Percentiles rank a stretch among this genome's conserved stretches.
phyloP scores from a whole-genome alignment of 35 echinoderm and acorn worm species.

The Diadema setosum region DNA sequence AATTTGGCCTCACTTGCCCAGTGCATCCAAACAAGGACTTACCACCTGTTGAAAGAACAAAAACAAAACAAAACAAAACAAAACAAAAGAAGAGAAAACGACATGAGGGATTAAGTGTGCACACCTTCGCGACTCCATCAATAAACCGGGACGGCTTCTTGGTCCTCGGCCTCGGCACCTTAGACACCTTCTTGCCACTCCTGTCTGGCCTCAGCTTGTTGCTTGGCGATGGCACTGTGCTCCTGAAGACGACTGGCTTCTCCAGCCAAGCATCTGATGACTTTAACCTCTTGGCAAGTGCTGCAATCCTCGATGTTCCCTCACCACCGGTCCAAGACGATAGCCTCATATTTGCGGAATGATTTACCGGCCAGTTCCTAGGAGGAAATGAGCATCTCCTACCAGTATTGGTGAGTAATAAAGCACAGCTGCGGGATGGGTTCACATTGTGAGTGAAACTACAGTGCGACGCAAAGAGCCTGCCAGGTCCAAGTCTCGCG shows the following conservation, averaged over 20 bases:
- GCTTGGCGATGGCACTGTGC: neutral
- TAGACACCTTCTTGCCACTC: neutral
- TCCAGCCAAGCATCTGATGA: conserved; percentile 12
- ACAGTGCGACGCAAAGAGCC: too few species aligned
- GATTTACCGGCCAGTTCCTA: too few species aligned
- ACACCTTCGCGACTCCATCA: neutral
- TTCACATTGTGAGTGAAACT: too few species aligned
- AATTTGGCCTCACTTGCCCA: too few species aligned
- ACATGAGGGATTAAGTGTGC: neutral
- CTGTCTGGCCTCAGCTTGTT: neutral
- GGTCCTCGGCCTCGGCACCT: neutral
- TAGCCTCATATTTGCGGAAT: too few species aligned
- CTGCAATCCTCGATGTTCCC: neutral
- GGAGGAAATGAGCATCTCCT: too few species aligned
- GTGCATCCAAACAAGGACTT: too few species aligned
- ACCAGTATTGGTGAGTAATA: too few species aligned
- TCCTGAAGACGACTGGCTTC: neutral
- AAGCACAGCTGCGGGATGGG: too few species aligned
- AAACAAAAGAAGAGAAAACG: neutral
- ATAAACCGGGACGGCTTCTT: neutral
- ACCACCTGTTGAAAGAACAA: too few species aligned
- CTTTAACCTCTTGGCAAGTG: neutral
- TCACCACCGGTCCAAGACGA: too few species aligned
- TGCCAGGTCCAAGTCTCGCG: too few species aligned
- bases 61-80: neutral